Percentiles rank a stretch among this genome's conserved stretches.
phyloP scores from a whole-genome alignment of 1,140 invertebrate species.

The Caenorhabditis tropicalis region DNA sequence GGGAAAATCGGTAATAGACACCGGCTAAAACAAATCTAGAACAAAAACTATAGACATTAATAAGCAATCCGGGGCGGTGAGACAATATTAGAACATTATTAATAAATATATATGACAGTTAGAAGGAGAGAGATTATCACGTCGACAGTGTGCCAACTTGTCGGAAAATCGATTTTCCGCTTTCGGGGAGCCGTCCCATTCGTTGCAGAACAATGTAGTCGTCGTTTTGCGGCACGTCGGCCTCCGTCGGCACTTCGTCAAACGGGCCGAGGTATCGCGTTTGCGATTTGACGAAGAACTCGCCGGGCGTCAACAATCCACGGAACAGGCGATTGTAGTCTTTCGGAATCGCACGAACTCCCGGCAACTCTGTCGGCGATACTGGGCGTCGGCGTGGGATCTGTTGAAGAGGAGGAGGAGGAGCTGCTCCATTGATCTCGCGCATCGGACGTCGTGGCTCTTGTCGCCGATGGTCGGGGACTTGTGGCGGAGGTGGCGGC shows the following conservation, averaged over 20 bases:
- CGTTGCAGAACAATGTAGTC: background rate
- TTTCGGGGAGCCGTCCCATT: conserved; percentile 1
- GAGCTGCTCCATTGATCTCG: background rate
- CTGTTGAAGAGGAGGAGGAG: background rate
- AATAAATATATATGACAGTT: too few relatives aligned
- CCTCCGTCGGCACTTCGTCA: background rate
- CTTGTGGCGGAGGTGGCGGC: background rate
- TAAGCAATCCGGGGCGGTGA: background rate
- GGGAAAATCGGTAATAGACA: too few relatives aligned
- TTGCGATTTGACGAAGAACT: conserved; percentile 22
- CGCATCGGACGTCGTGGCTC: background rate
- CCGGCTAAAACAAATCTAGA: conserved; percentile 11
- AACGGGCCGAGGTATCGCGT: conserved; percentile 15
- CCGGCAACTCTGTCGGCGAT: background rate
- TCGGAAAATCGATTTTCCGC: conserved; percentile 32
- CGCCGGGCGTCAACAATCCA: background rate
- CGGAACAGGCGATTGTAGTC: conserved; percentile 21
- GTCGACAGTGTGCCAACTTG: conserved; percentile 30
- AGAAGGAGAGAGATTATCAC: too few relatives aligned
- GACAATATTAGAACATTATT: background rate
- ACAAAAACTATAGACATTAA: conserved; percentile 25
- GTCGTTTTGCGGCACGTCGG: background rate
- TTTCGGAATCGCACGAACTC: conserved; percentile 6
- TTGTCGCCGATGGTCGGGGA: background rate
- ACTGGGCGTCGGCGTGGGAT: background rate